These are phyloP conservation scores for Drosophila quasianomalipes DNA, from an alignment of 2,888 invertebrate genomes.

Conservation along the genomic window DNA sequence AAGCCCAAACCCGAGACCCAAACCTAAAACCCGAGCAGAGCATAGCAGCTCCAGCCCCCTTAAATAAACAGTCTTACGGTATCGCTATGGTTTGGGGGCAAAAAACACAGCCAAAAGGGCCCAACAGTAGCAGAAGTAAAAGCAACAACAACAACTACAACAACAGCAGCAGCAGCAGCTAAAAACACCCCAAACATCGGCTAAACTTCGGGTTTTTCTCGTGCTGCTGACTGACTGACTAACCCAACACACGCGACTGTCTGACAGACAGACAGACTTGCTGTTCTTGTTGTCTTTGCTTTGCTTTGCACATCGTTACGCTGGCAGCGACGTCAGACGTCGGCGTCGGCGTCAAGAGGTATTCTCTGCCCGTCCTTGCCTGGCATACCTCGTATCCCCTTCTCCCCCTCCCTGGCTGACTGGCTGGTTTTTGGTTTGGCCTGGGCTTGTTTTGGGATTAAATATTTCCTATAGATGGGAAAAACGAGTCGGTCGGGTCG, in stretches of 20 bases:
- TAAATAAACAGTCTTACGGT: slow-evolving; percentile 41
- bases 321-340: slow-evolving; percentile 25
- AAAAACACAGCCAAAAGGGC: slow-evolving; percentile 36
- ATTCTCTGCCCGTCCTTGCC: slow-evolving; percentile 67
- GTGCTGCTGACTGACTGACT: slow-evolving; percentile 18
- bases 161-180: background rate
- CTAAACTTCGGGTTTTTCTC: slow-evolving; percentile 53
- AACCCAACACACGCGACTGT: slow-evolving; percentile 10
- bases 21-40: background rate
- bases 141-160: background rate
- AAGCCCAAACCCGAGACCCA: slow-evolving; percentile 18
- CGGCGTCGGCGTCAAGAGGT: slow-evolving; percentile 50
- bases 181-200: slow-evolving; percentile 72
- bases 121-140: slow-evolving; percentile 25
- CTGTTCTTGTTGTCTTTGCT: slow-evolving; percentile 34
- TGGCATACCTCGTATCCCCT: slow-evolving; percentile 14
- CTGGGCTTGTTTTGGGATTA: slow-evolving; percentile 80
- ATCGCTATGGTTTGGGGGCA: slow-evolving; percentile 37
- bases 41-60: background rate
- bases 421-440: slow-evolving; percentile 64
- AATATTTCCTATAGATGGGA: slow-evolving; percentile 82
- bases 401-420: slow-evolving; percentile 13
- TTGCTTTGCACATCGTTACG: slow-evolving; percentile 73
- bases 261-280: slow-evolving; percentile 23
- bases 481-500: slow-evolving; percentile 82